Base-by-base conservation (phyloP, 2,888 invertebrate species). In the Eugnorisma glareosa region DNA sequence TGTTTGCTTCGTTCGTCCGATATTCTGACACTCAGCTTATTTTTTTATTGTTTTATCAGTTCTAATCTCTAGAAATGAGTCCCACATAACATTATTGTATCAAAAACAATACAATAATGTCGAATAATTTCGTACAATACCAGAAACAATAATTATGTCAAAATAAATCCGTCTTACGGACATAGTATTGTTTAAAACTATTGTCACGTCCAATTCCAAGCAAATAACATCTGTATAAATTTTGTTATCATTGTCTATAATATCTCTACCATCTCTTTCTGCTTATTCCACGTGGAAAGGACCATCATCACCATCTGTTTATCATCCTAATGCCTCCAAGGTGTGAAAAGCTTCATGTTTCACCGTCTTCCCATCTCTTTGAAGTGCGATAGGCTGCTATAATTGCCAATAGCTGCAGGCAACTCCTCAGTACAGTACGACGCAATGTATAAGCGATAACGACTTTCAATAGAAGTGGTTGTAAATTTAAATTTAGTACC, bases 351-450 rank as follows among this genome's bases (percentile, higher is more conserved):
- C 89, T 86, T 73, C 87, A 90, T 90, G 84, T 91, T 90, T 87
- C 89, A 84, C 84, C 90, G 85, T 91, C 91, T 89, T 90, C 85
- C 89, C 87, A 90, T 91, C 93, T 92, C 95, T 95, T 95, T 95
- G 94, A 95, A 91, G 93, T 90, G 90, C 91, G 93, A 94, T 94
- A 94, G 93, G 90, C 92, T 90, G 92, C 85, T 92, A 92, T 95
- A 95, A 96, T 95, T 95, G 94, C 93, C 95, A 95, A 95, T 95
- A 95, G 95, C 95, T 94, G 84, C 88, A 86, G 93, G 95, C 94
- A 92, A 92, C 86, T 91, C 90, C 86, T 89, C 86, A 79, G 79
- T 86, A 77, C 68, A 80, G 78, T 77, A 64, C 74, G 86, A 81
- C 72, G n/a, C 68, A 89, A 90, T 83, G 68, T 43, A 88, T 21